Evolutionary conservation across 2,797 vertebrate genomes (phyloP), one percentile per base, ranked within the genome.

Genomic region (Psittacula echo): DNA sequence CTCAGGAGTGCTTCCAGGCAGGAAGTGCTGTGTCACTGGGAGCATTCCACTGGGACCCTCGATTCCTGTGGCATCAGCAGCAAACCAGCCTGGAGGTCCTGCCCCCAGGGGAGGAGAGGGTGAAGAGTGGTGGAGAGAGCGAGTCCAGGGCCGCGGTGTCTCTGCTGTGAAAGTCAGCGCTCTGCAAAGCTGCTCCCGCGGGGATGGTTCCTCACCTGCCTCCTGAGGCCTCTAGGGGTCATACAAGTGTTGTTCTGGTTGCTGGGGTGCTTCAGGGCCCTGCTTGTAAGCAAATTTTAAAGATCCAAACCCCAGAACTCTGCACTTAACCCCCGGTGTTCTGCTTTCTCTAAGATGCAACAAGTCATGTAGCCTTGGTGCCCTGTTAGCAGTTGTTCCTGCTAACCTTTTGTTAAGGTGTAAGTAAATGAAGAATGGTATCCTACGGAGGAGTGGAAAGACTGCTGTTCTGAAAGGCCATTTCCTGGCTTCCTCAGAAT

Each of bases 161-260:
- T 50, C 30, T 47, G 53, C 18, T 72, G 34, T 75, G 13, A 51
- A 61, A 62, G 18, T 6, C n/a, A 30, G 51, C 32, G 20, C 8
- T 27, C 70, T 42, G n/a, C 39, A n/a, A 30, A 42, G 11, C n/a
- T 47, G 14, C 42, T 53, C 15, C 39, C 48, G 58, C 9, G 45
- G 22, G 34, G 19, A 34, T 16, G 22, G 42, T 13, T 74, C 44
- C 21, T 94, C 50, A 29, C 23, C 54, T 64, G 47, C 79, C 60
- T 26, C 19, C 39, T 4, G 41, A 73, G 58, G 85, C 93, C 96
- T 96, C 89, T 91, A 96, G 95, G 51, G 95, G 97, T 96, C 87
- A 85, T 24, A 27, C 44, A 7, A 91, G 75, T 26, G 80, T 85
- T 87, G 70, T 34, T 88, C 34, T 41, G 12, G 24, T 15, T 70